phyloP scores from a whole-genome alignment of 2,797 vertebrate genomes.

The Phaenicophaeus curvirostris region DNA sequence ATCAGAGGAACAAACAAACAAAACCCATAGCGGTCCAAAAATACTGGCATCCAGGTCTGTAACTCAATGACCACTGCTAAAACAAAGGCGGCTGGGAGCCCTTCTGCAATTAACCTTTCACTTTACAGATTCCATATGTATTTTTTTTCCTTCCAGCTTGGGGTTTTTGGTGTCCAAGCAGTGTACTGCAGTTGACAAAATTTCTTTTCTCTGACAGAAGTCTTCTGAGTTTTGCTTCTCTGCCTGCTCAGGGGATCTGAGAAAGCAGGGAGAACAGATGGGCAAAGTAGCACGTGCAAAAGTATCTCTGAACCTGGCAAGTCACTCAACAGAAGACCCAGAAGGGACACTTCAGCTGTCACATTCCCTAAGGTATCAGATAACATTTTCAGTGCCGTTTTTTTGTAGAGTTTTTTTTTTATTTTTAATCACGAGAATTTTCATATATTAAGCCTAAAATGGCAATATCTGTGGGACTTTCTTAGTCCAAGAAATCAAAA shows the following conservation, averaged over 20 bases:
- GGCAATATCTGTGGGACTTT: not conserved
- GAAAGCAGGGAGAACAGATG: not conserved
- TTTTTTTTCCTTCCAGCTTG: not conserved
- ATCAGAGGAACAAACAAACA: not conserved
- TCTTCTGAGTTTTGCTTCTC: not conserved
- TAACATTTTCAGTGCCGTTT: not conserved
- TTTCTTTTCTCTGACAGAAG: not conserved
- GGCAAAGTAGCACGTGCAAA: not conserved
- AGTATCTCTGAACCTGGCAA: not conserved
- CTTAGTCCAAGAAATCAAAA: not conserved
- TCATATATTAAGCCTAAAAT: not conserved
- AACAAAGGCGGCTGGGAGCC: not conserved
- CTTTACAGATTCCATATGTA: not conserved
- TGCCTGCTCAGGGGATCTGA: not conserved
- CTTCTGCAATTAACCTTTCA: not conserved
- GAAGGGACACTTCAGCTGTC: not conserved
- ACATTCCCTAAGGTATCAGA: not conserved
- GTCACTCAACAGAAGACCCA: conserved; percentile 6
- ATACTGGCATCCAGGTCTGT: not conserved
- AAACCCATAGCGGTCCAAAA: not conserved
- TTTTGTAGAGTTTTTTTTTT: not conserved
- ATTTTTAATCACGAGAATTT: not conserved
- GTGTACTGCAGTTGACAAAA: not conserved
- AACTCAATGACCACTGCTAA: not conserved
- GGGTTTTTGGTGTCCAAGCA: not conserved